Conservation (phyloP, 2,797 vertebrate genomes). For the Botia kubotai region DNA sequence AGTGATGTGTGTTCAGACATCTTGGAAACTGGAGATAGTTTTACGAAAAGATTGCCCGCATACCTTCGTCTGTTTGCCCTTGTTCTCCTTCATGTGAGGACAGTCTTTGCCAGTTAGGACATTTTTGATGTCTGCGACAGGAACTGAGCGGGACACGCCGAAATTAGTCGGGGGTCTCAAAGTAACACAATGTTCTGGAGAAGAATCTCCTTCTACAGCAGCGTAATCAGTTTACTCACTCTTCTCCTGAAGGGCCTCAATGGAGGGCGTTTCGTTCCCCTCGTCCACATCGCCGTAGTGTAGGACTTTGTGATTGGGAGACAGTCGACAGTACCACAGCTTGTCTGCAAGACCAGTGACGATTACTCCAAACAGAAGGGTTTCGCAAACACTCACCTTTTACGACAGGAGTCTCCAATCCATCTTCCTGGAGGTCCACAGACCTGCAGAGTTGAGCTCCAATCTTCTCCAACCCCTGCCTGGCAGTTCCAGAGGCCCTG, state of each 20-base stretch:
- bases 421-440: too few species aligned
- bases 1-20: too few species aligned
- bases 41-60: background rate
- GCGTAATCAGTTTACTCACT: slow-evolving; percentile 75
- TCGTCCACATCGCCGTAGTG: slow-evolving; percentile 94
- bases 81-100: slow-evolving; percentile 92
- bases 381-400: background rate
- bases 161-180: background rate
- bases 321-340: slow-evolving; percentile 95
- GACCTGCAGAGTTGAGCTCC: too few species aligned
- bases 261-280: slow-evolving; percentile 77
- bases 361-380: background rate
- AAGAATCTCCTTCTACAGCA: background rate
- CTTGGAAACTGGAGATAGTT: too few species aligned
- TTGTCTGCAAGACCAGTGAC: slow-evolving; percentile 81
- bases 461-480: too few species aligned
- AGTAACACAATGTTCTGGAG: background rate
- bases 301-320: slow-evolving; percentile 95
- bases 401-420: too few species aligned
- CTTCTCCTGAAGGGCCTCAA: slow-evolving; percentile 90
- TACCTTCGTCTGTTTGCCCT: slow-evolving; percentile 94
- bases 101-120: slow-evolving; percentile 92
- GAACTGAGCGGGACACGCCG: slow-evolving; percentile 76
- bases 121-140: slow-evolving; percentile 90
- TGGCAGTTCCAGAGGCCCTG: too few species aligned